phyloP scores from a whole-genome alignment of 2,113 vertebrate species.

The Ophthalmolycus amberensis region DNA sequence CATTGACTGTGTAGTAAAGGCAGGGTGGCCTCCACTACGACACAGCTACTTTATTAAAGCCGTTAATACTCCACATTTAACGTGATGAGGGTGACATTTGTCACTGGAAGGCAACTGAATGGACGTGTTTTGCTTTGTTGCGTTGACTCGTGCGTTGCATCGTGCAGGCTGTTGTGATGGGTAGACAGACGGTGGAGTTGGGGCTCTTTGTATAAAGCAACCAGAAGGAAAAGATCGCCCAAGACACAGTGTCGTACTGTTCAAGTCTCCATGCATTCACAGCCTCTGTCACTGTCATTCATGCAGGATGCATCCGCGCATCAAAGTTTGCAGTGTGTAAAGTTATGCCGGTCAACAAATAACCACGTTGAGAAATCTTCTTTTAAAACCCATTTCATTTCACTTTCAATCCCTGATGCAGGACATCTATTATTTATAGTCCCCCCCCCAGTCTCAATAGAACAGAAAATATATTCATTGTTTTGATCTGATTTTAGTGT shows the following conservation, averaged over 20 bases:
- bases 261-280: background rate
- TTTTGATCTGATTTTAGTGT: background rate
- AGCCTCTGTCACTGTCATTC: background rate
- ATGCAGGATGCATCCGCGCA: background rate
- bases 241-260: background rate
- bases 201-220: background rate
- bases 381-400: background rate
- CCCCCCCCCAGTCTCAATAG: background rate
- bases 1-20: background rate
- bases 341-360: background rate
- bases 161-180: background rate
- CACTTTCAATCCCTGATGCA: background rate
- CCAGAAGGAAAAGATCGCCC: no score
- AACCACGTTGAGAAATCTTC: background rate
- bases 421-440: conserved; percentile 14
- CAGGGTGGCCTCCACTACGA: background rate
- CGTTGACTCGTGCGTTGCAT: background rate
- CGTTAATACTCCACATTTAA: background rate
- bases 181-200: background rate
- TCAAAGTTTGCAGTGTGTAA: background rate
- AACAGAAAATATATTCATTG: conserved; percentile 26
- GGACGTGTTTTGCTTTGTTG: conserved; percentile 1
- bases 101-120: background rate
- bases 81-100: background rate
- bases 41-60: background rate